Conservation (phyloP, 2,113 vertebrate genomes). For the Turdus rufiventris region DNA sequence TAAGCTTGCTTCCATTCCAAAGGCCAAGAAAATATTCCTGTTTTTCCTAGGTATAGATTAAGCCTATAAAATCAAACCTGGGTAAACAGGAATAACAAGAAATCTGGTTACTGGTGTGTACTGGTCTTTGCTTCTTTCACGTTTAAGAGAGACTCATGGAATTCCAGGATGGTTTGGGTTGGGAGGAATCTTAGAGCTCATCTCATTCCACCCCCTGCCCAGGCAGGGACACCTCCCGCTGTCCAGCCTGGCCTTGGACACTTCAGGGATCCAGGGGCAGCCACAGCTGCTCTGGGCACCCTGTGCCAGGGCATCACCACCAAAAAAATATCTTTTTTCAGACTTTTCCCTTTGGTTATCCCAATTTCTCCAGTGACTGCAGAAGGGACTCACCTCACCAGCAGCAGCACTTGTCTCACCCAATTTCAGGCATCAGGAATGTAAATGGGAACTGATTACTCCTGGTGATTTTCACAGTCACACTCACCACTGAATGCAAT, state of each 20-base stretch:
- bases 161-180: background rate
- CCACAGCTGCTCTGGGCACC: background rate
- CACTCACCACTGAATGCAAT: fast-evolving
- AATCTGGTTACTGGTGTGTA: background rate
- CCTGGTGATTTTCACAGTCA: background rate
- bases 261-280: background rate
- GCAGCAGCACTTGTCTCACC: background rate
- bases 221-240: background rate
- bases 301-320: background rate
- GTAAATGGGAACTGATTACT: background rate
- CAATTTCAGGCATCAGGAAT: background rate
- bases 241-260: fast-evolving
- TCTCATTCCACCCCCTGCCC: background rate
- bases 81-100: background rate
- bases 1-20: background rate
- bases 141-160: background rate
- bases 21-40: background rate
- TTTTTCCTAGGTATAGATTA: background rate
- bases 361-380: background rate
- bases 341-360: background rate
- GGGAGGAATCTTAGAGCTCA: background rate
- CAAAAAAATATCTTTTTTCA: background rate
- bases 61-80: background rate
- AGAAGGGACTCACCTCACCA: background rate
- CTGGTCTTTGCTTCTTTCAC: background rate